Conservation (phyloP, 1,140 invertebrate genomes). For the Saxidomus purpurata region DNA sequence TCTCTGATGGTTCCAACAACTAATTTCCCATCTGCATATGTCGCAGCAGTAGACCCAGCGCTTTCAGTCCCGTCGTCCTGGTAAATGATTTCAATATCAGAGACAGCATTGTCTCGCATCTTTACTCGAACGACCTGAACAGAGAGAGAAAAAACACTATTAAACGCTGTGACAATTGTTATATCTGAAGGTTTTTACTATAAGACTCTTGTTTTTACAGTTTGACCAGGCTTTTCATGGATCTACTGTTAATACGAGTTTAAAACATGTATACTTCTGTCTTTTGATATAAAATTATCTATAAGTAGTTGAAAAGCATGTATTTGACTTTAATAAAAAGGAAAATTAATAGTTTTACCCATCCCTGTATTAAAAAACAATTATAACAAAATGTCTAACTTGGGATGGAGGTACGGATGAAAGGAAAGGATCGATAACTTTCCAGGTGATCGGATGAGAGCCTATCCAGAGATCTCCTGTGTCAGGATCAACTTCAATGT, state of each 20-base stretch:
- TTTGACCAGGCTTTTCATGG: no score
- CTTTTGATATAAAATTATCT: no score
- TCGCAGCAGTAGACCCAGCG: not conserved
- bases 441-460: slow-evolving; percentile 11
- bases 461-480: slow-evolving; percentile 38
- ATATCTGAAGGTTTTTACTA: no score
- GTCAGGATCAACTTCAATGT: slow-evolving; percentile 40
- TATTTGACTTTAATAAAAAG: no score
- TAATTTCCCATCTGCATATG: slow-evolving; percentile 19
- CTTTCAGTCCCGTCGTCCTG: slow-evolving; percentile 6
- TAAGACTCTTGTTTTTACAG: no score
- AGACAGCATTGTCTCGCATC: not conserved
- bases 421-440: not conserved
- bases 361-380: no score
- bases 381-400: no score
- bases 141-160: not conserved
- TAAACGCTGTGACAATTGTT: no score
- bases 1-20: not conserved
- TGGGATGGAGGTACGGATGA: not conserved
- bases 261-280: no score
- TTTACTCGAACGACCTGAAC: slow-evolving; percentile 20
- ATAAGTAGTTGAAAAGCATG: no score
- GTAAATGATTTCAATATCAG: slow-evolving; percentile 12
- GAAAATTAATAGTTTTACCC: no score
- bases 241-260: no score